Evolutionary conservation across 2,888 invertebrate genomes (phyloP), one percentile per base, ranked within the genome.

Genomic region (Eurytoma adleriae): DNA sequence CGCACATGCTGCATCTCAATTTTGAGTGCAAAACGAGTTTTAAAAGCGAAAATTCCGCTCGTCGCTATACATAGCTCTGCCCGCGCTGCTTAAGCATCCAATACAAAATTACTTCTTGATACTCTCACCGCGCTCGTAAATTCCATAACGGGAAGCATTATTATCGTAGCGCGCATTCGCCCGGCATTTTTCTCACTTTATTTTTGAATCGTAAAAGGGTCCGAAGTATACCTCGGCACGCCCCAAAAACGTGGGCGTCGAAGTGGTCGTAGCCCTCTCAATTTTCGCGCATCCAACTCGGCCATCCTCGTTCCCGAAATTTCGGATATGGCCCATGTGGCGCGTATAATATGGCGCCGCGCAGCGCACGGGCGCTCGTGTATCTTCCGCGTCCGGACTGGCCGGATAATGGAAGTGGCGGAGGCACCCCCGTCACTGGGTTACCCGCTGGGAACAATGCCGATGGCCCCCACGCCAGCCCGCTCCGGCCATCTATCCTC

Each of bases 391-490:
- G 30, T 40, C 16, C 40, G n/a, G 24, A 30, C 56, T 13, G 62
- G 64, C 18, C 48, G 82, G 85, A 89, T 90, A 89, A 90, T 90
- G 89, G 88, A 86, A 88, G 87, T 68, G 71, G 61, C 12, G 12
- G 48, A n/a, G 64, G 18, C 56, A n/a, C 20, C 12, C 59, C 12
- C 14, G 24, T 40, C 18, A 64, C n/a, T 48, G 87, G 86, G 87
- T 86, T 87, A 40, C 40, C 87, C 88, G 84, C 83, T 81, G 88
- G 88, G 89, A 89, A 90, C 90, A 90, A 90, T 90, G 76, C 48
- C 18, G 71, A 48, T 56, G 16, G 18, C 54, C 84, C 82, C 78
- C 24, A 24, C 83, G 80, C 74, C 27, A 62, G 70, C 80, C 40
- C 40, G 40, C 40, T 40, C 40, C 18, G 48, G 70, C 81, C 86